phyloP scores from a whole-genome alignment of 2,888 invertebrate species.

The Synanthedon formicaeformis region DNA sequence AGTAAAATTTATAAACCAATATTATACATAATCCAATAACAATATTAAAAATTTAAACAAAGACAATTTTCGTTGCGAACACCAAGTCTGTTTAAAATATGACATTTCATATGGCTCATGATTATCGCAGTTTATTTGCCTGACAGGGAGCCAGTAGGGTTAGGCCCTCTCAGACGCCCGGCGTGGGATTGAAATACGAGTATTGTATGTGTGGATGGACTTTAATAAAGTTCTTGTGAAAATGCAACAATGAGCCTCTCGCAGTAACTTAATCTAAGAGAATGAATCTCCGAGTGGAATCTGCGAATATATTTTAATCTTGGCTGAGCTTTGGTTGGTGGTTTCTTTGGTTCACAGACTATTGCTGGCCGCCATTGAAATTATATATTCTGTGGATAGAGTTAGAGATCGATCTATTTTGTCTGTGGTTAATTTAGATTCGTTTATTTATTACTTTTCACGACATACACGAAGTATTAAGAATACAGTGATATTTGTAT shows the following conservation, averaged over 20 bases:
- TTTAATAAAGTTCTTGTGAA: slow-evolving; percentile 58
- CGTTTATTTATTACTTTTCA: not conserved
- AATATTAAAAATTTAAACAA: too few species aligned
- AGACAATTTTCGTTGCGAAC: too few species aligned
- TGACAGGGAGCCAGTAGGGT: slow-evolving; percentile 24
- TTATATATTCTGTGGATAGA: too few species aligned
- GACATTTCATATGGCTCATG: slow-evolving; percentile 33
- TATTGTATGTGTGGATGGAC: slow-evolving; percentile 33
- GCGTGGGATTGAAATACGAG: slow-evolving; percentile 43
- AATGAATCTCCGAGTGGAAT: slow-evolving; percentile 53
- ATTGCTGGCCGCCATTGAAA: slow-evolving; percentile 3
- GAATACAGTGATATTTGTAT: too few species aligned
- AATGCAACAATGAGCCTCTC: slow-evolving; percentile 42
- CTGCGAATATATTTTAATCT: slow-evolving; percentile 34
- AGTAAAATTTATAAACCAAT: too few species aligned
- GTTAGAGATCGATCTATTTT: not conserved
- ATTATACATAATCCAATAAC: too few species aligned
- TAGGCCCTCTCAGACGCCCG: slow-evolving; percentile 14
- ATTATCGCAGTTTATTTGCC: slow-evolving; percentile 41
- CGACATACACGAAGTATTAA: too few species aligned
- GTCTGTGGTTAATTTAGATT: not conserved
- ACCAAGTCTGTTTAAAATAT: slow-evolving; percentile 12
- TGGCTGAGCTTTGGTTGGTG: slow-evolving; percentile 13
- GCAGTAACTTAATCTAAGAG: slow-evolving; percentile 53
- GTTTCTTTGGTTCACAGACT: slow-evolving; percentile 5